phyloP scores from a whole-genome alignment of 2,113 vertebrate species.

The Lepidothrix coronata region DNA sequence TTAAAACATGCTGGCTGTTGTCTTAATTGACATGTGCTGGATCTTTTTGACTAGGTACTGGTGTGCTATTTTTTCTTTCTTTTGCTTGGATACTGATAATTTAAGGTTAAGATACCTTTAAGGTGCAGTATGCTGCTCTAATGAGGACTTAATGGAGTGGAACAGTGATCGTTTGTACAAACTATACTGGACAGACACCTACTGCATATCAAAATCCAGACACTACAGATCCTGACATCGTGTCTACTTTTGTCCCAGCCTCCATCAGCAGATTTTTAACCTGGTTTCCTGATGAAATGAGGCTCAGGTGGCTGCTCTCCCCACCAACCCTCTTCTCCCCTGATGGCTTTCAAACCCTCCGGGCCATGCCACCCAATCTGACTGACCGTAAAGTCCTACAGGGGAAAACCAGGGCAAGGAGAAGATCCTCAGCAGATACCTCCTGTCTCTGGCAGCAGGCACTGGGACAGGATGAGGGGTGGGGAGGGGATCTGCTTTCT shows the following conservation, averaged over 20 bases:
- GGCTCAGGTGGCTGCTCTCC: neutral
- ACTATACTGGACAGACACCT: neutral
- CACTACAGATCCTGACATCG: neutral
- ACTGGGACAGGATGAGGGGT: neutral
- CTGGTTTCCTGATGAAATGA: conserved; percentile 5
- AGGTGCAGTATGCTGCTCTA: conserved; percentile 24
- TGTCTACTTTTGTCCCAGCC: conserved; percentile 16
- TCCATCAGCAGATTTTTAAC: conserved; percentile 47
- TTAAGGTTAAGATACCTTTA: conserved; percentile 50
- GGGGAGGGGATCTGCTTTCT: neutral
- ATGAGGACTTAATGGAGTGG: conserved; percentile 41
- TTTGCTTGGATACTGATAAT: conserved; percentile 25
- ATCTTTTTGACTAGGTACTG: neutral
- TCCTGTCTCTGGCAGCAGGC: neutral
- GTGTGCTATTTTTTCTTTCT: conserved; percentile 29
- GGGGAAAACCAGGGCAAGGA: neutral
- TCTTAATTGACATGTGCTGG: neutral
- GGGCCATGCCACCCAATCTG: neutral
- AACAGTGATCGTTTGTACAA: conserved; percentile 23
- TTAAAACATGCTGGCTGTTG: neutral
- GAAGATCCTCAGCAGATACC: neutral
- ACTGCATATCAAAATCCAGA: conserved; percentile 32
- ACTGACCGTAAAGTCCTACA: neutral
- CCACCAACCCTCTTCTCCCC: neutral
- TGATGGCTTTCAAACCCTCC: neutral